phyloP scores from a whole-genome alignment of 1,140 invertebrate genomes.

The Drosophila lacteicornis region DNA sequence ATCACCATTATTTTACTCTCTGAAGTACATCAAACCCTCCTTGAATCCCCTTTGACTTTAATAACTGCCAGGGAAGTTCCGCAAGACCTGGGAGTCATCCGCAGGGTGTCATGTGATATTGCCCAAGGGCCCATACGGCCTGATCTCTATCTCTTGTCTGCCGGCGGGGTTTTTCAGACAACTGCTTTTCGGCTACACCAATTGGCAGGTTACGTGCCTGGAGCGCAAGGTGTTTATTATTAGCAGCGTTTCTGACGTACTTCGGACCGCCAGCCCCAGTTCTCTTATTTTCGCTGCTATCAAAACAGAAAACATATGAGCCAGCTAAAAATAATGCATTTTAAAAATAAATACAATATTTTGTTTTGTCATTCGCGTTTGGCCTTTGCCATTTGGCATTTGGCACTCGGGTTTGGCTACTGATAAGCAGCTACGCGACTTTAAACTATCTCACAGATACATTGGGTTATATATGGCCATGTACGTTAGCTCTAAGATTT shows the following conservation, averaged over 20 bases:
- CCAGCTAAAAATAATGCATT: constrained; percentile 55
- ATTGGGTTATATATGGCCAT: constrained; percentile 3
- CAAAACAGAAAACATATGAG: constrained; percentile 39
- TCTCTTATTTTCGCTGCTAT: constrained; percentile 22
- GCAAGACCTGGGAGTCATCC: neutral
- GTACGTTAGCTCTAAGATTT: constrained; percentile 18
- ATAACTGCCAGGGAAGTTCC: neutral
- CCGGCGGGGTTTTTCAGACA: constrained; percentile 31
- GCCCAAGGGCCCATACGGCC: neutral
- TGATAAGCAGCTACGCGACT: constrained; percentile 41
- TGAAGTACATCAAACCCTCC: neutral
- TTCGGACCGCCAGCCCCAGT: constrained; percentile 33
- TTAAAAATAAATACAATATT: constrained; percentile 49
- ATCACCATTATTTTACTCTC: neutral
- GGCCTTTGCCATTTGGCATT: constrained; percentile 41
- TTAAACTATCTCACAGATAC: constrained; percentile 45
- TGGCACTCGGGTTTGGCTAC: neutral
- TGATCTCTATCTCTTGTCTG: constrained; percentile 8
- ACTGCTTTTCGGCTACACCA: constrained; percentile 48
- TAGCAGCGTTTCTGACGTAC: constrained; percentile 67
- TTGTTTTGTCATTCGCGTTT: constrained; percentile 11
- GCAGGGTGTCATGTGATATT: constrained; percentile 6
- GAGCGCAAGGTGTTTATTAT: constrained; percentile 67
- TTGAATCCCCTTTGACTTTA: neutral
- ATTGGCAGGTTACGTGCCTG: constrained; percentile 49